Evolutionary conservation across 2,113 vertebrate species (phyloP).

Genomic region (Psilopogon haemacephalus): DNA sequence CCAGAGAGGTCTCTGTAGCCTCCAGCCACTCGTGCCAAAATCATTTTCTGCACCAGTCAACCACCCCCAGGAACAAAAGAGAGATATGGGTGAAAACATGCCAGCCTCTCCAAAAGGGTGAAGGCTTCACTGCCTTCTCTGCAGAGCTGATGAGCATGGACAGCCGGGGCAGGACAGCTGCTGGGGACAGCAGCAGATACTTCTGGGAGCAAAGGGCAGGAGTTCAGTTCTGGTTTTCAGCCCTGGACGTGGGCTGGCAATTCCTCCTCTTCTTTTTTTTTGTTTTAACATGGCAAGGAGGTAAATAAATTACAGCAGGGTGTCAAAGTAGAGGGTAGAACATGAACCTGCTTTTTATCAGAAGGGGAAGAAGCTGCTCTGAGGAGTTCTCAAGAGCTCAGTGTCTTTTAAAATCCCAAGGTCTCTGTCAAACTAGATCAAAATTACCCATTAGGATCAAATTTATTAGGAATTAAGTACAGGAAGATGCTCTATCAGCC

Average conservation of each 20-base stretch:
- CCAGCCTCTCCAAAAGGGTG: not conserved
- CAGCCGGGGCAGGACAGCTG: not conserved
- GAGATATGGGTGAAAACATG: not conserved
- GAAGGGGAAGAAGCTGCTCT: not conserved
- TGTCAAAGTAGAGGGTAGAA: not conserved
- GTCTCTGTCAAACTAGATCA: not conserved
- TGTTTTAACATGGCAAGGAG: not conserved
- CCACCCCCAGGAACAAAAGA: not conserved
- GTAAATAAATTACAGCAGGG: not conserved
- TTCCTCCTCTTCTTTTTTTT: not conserved
- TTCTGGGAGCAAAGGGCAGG: not conserved
- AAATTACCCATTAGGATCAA: constrained; percentile 9
- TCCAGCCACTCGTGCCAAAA: not conserved
- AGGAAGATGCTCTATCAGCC: not conserved
- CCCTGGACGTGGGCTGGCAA: not conserved
- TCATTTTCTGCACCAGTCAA: not conserved
- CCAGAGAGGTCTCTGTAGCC: not conserved
- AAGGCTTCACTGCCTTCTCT: not conserved
- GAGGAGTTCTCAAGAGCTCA: not conserved
- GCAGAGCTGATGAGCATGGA: not conserved
- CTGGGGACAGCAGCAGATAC: not conserved
- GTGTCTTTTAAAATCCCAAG: not conserved
- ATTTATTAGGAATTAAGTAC: not conserved
- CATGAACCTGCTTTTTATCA: not conserved
- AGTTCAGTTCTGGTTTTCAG: not conserved